These are phyloP conservation scores for Crypturellus undulatus DNA, from an alignment of 2,113 vertebrate genomes.

Conservation along the genomic window DNA sequence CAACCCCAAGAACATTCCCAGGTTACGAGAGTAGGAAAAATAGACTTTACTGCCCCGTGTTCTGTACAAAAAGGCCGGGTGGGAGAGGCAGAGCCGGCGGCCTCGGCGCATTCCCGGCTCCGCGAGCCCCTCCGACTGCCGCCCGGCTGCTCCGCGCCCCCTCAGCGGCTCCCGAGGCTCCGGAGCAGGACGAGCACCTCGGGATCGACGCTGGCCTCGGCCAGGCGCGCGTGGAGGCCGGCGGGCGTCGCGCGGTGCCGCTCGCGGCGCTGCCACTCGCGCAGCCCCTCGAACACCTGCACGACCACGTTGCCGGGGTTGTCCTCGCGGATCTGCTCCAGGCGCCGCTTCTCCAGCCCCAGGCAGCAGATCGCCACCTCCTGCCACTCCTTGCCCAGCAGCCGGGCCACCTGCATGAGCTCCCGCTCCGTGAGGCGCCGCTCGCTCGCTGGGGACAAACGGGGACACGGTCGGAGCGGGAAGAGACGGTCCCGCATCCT, in stretches of 20 bases:
- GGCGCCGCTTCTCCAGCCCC: too few relatives aligned
- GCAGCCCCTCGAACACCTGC: constrained; percentile 26
- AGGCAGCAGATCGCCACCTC: too few relatives aligned
- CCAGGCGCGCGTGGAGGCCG: neutral
- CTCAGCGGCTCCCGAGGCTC: neutral
- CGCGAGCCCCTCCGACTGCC: too few relatives aligned
- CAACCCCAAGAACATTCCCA: too few relatives aligned
- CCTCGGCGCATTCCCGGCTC: too few relatives aligned
- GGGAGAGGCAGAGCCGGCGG: neutral
- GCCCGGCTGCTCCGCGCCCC: neutral
- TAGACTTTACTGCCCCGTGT: neutral
- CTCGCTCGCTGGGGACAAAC: neutral
- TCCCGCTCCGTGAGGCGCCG: neutral
- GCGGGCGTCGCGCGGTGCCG: neutral
- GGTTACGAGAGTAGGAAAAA: neutral
- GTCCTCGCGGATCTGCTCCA: too few relatives aligned
- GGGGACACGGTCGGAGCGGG: neutral
- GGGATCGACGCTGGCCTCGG: neutral
- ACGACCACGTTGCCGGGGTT: neutral
- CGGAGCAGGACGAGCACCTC: neutral
- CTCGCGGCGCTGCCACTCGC: neutral
- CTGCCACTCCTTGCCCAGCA: too few relatives aligned
- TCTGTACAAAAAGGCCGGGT: neutral
- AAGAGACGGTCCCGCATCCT: neutral
- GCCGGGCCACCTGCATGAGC: too few relatives aligned